phyloP scores from a whole-genome alignment of 2,797 vertebrate genomes.

The Phrynocephalus guinanensis region DNA sequence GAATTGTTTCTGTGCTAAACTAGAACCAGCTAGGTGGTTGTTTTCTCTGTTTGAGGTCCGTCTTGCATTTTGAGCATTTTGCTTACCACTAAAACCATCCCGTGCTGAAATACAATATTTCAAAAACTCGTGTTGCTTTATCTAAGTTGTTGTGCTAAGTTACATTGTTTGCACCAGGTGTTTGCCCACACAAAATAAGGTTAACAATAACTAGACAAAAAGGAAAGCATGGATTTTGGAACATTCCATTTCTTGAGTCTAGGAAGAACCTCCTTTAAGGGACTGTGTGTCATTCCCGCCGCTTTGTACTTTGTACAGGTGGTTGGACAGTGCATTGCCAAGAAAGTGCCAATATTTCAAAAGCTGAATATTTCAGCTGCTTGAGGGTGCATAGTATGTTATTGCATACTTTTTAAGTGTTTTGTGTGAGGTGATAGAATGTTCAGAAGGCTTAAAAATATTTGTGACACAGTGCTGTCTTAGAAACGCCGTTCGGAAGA shows the following conservation, averaged over 20 bases:
- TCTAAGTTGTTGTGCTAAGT: neutral
- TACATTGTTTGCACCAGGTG: neutral
- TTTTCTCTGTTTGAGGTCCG: conserved; percentile 14
- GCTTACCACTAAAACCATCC: neutral
- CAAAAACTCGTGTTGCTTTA: conserved; percentile 17
- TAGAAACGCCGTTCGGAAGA: conserved; percentile 23
- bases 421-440: neutral
- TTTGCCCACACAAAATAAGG: conserved; percentile 5
- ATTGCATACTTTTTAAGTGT: conserved; percentile 24
- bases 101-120: neutral
- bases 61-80: conserved; percentile 13
- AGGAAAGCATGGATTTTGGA: neutral
- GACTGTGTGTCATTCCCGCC: conserved; percentile 36
- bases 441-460: neutral
- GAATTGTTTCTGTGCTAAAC: neutral
- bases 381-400: neutral
- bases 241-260: conserved; percentile 1
- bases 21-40: conserved; percentile 8
- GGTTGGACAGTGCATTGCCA: conserved; percentile 22
- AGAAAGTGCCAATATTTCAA: conserved; percentile 24
- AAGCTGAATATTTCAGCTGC: conserved; percentile 33
- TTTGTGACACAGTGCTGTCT: conserved; percentile 15
- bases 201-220: neutral
- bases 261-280: neutral
- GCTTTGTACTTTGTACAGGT: conserved; percentile 45